A percentile compares a stretch with the other conserved stretches of the same genome.
Evolutionary conservation across 2,888 invertebrate genomes (phyloP).

Genomic region (Parascotia fuliginaria): DNA sequence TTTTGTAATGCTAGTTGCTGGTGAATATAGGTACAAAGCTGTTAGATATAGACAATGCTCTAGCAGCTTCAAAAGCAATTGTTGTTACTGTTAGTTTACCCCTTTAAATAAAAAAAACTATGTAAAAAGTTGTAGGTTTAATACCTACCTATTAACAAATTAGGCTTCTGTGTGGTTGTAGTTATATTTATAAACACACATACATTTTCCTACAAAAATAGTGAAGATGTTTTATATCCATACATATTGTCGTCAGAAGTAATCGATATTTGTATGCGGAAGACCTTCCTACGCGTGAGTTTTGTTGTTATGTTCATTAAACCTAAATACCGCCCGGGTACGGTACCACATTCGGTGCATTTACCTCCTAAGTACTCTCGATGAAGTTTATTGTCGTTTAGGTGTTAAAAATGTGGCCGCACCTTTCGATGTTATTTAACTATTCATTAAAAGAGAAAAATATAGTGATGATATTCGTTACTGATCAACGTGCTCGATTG

Average conservation of each 20-base stretch:
- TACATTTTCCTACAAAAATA: too few relatives aligned
- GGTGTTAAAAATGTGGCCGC: constrained; percentile 3
- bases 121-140: too few relatives aligned
- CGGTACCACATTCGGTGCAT: neutral
- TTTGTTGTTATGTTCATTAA: constrained; percentile 13
- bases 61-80: too few relatives aligned
- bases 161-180: too few relatives aligned
- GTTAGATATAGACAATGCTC: too few relatives aligned
- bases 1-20: too few relatives aligned
- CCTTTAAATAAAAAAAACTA: too few relatives aligned
- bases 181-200: too few relatives aligned
- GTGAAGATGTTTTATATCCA: neutral
- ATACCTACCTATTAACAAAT: too few relatives aligned
- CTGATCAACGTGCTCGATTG: too few relatives aligned
- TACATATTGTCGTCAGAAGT: constrained; percentile 13
- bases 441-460: neutral
- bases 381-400: constrained; percentile 1
- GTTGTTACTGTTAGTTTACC: too few relatives aligned
- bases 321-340: neutral
- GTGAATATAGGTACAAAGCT: too few relatives aligned
- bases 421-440: constrained; percentile 4
- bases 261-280: constrained; percentile 6
- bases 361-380: neutral
- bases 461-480: neutral
- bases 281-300: constrained; percentile 16